These are phyloP conservation scores for Ciconia nigra DNA, from an alignment of 2,797 vertebrate species.

Conservation along the genomic window DNA sequence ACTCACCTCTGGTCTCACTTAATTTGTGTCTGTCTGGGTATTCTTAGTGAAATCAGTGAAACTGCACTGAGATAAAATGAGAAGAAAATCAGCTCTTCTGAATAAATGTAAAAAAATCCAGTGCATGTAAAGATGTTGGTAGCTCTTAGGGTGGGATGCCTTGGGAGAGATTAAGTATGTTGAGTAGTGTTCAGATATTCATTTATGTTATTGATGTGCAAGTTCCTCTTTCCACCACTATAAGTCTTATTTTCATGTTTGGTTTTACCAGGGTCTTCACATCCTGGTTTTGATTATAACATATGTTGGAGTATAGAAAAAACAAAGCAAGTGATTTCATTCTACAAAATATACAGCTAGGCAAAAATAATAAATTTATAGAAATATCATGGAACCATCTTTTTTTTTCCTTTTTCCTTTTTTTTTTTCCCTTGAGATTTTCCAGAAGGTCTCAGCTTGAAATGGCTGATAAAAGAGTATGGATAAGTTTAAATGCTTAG, in stretches of 20 bases:
- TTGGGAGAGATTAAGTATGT: not conserved
- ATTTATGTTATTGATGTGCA: not conserved
- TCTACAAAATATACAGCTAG: not conserved
- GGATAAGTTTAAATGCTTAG: not conserved
- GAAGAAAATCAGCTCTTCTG: not conserved
- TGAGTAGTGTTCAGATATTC: not conserved
- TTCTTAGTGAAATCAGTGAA: not conserved
- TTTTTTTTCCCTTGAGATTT: not conserved
- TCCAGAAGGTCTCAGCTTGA: not conserved
- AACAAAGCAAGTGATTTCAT: not conserved
- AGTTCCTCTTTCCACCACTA: not conserved
- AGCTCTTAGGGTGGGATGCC: not conserved
- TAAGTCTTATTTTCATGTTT: not conserved
- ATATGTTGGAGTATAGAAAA: not conserved
- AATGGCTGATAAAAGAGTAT: not conserved
- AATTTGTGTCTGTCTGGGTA: not conserved
- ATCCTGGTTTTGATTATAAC: not conserved
- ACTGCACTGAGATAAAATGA: not conserved
- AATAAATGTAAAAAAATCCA: not conserved
- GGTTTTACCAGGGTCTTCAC: not conserved
- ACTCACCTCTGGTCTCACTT: not conserved
- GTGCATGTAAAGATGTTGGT: not conserved
- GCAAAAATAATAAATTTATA: not conserved
- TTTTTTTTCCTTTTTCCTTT: accelerated
- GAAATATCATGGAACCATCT: not conserved